Evolutionary conservation across 2,888 invertebrate genomes (phyloP), one percentile per base, ranked within the genome.

Genomic region (Meghimatium bilineatum): DNA sequence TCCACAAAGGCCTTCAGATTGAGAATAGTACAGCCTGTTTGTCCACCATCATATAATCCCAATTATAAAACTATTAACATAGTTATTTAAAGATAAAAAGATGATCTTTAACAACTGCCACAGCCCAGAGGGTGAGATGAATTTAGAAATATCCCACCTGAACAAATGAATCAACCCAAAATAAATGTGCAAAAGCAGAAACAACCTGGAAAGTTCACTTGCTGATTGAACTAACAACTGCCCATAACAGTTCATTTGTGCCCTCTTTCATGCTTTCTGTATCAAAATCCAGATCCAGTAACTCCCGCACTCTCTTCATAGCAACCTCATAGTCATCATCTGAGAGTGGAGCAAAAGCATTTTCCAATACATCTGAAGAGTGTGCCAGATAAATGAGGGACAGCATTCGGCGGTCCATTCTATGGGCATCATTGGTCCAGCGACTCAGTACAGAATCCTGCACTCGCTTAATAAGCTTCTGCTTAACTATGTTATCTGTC

Each of bases 351-450:
- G 98, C 98, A 94, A 99, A 99, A 81, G 99, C 99, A 94, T 99
- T 99, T 95, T 99, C 99, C 83, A 99, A 95, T 38, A 99, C 99
- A 94, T 99, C 99, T 80, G 98, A 98, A 17, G 99, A 98, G 94
- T 99, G 99, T 44, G 99, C 98, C 90, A 99, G 95, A 94, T 98
- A 97, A 92, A 99, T 96, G 86, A 99, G 95, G 72, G 99, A 97
- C 91, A 99, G 94, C 93, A 97, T 96, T 82, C 99, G 96, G 94
- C 97, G 97, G 94, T 99, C 99, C 96, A 99, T 99, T 90, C 99
- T 96, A 90, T 98, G 98, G 23, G 98, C 97, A 94, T 99, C 99
- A 88, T 99, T 99, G 75, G 94, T 97, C 96, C 99, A 99, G 93
- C 98, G 97, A 84, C 96, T 96, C 89, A 99, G 95, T 77, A 99